Evolutionary conservation across 2,888 invertebrate species (phyloP).

Genomic region (Amphipyra berbera): DNA sequence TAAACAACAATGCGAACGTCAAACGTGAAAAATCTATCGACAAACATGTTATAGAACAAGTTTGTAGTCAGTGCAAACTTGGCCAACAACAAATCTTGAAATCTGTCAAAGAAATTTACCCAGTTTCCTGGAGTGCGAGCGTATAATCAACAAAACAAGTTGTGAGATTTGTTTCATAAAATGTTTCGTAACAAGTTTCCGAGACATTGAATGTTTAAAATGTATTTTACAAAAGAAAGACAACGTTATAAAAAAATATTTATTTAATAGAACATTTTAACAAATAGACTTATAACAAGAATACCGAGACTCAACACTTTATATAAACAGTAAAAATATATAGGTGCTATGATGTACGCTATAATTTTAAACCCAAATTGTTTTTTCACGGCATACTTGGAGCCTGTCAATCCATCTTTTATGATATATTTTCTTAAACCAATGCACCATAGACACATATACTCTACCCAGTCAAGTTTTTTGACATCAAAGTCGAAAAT

Average conservation of each 20-base stretch:
- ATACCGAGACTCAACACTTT: slow-evolving; percentile 21
- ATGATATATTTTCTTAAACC: slow-evolving; percentile 61
- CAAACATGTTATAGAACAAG: no score
- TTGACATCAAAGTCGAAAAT: slow-evolving; percentile 63
- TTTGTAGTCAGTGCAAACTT: no score
- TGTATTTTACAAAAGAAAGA: no score
- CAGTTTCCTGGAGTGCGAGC: no score
- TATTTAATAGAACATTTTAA: background rate
- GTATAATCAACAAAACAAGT: no score
- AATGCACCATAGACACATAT: slow-evolving; percentile 50
- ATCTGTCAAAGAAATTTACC: no score
- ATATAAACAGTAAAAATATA: slow-evolving; percentile 31
- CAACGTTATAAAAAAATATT: background rate
- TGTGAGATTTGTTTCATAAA: no score
- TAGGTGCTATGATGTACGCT: background rate
- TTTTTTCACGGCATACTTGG: slow-evolving; percentile 43
- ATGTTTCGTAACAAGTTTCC: no score
- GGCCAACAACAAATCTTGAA: no score
- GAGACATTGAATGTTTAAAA: no score
- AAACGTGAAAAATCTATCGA: no score
- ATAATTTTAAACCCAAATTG: slow-evolving; percentile 43
- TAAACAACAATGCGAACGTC: no score
- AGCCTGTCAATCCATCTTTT: slow-evolving; percentile 60
- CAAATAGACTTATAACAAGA: background rate
- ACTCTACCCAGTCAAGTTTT: slow-evolving; percentile 52